These are phyloP conservation scores for Arrhamphus sclerolepis DNA, from an alignment of 2,797 vertebrate genomes.

Conservation along the genomic window DNA sequence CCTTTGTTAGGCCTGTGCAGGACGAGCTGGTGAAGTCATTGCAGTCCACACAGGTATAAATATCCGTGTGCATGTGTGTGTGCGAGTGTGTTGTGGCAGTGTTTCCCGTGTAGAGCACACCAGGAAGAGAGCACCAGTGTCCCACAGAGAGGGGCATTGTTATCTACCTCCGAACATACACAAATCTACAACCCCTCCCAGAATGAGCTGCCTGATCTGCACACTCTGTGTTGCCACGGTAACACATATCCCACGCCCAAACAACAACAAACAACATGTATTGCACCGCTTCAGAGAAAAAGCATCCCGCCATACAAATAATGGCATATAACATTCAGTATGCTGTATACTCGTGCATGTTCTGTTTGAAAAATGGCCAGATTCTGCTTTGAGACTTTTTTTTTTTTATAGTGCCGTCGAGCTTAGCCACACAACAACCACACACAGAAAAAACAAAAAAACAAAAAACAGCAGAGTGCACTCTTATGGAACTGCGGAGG, in stretches of 20 bases:
- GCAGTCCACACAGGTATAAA: slow-evolving; percentile 72
- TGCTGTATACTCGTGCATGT: background rate
- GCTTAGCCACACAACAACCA: slow-evolving; percentile 26
- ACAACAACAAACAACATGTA: slow-evolving; percentile 67
- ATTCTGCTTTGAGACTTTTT: slow-evolving; percentile 14
- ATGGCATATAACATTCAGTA: background rate
- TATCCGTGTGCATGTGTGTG: slow-evolving; percentile 57
- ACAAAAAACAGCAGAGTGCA: slow-evolving; percentile 29
- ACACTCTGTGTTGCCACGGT: slow-evolving; percentile 69
- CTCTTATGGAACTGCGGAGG: slow-evolving; percentile 64
- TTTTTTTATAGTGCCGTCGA: slow-evolving; percentile 30
- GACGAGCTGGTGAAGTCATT: slow-evolving; percentile 69
- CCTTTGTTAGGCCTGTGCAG: slow-evolving; percentile 56
- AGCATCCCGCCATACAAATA: slow-evolving; percentile 9
- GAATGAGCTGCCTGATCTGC: slow-evolving; percentile 62
- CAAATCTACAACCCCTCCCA: slow-evolving; percentile 56
- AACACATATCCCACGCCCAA: slow-evolving; percentile 70
- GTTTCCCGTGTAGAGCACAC: slow-evolving; percentile 71
- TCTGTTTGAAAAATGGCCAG: slow-evolving; percentile 8
- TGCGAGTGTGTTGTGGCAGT: slow-evolving; percentile 57
- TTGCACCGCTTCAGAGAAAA: slow-evolving; percentile 11
- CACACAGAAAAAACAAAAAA: slow-evolving; percentile 16
- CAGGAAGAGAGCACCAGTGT: slow-evolving; percentile 81
- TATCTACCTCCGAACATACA: slow-evolving; percentile 69
- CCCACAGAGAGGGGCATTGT: slow-evolving; percentile 81